These are phyloP conservation scores for Pristionchus maxplancki DNA, from an alignment of 2,888 invertebrate species.

Conservation along the genomic window DNA sequence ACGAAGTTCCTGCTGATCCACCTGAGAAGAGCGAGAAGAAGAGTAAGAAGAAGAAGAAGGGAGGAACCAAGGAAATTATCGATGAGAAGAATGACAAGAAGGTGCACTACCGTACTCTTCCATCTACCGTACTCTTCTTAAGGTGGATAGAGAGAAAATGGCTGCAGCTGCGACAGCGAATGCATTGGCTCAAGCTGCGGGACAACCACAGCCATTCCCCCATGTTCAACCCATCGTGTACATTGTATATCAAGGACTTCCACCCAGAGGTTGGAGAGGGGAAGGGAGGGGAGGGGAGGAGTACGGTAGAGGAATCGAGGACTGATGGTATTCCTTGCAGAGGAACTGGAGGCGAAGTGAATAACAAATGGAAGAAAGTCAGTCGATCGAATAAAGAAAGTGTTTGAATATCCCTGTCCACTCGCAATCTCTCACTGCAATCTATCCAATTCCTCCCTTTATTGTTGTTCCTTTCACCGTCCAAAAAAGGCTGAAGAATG, in stretches of 20 bases:
- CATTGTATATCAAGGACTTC: constrained; percentile 48
- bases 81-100: constrained; percentile 23
- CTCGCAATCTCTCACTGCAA: background rate
- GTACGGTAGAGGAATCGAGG: constrained; percentile 21
- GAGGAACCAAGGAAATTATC: constrained; percentile 33
- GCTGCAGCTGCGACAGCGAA: constrained; percentile 36
- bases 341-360: constrained; percentile 35
- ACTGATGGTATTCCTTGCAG: background rate
- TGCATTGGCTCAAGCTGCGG: constrained; percentile 35
- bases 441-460: constrained; percentile 36
- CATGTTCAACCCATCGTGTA: constrained; percentile 47
- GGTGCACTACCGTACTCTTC: background rate
- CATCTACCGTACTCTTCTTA: background rate
- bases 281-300: too few species aligned
- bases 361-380: background rate
- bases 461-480: background rate
- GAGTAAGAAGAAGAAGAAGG: constrained; percentile 41
- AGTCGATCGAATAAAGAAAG: constrained; percentile 22
- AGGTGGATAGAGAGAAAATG: constrained; percentile 24
- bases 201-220: constrained; percentile 20
- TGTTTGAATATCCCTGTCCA: constrained; percentile 25
- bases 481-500: background rate
- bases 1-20: constrained; percentile 2
- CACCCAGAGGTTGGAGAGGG: constrained; percentile 46
- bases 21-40: constrained; percentile 35